Evolutionary conservation across 2,113 vertebrate genomes (phyloP), one percentile per base, ranked within the genome.

Genomic region (Aptenodytes forsteri): DNA sequence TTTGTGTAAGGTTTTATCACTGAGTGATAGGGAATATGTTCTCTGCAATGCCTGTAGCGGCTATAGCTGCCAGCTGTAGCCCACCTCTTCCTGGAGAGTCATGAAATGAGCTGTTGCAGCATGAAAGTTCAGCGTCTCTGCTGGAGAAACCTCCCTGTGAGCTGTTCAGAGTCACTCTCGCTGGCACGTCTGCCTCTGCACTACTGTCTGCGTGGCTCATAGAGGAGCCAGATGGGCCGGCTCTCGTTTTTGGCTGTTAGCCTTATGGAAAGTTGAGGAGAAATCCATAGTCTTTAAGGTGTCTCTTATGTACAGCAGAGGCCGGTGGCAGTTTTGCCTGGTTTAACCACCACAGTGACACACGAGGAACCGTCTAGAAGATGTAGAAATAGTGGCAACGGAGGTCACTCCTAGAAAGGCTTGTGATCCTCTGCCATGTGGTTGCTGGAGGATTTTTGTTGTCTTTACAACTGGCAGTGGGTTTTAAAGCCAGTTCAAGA

Each of bases 81-180:
- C 84, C 80, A 95, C 94, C 61, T 88, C 91, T 98, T 97, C 96
- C 96, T 96, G 81, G 36, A 97, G 65, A 96, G 77, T 96, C 93
- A 93, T 87, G 88, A 91, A 97, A 94, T 92, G 90, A 97, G 93
- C 91, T 97, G 91, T 95, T 95, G 89, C 71, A 94, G 64, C 95
- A 96, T 19, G 44, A 96, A 96, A 96, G 75, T 83, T 90, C 86
- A 97, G 93, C 9, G 49, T 96, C 47, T 54, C 50, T 95, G 85
- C 73, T 97, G 62, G 66, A 90, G 75, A 81, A 96, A 77, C 38
- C 85, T 95, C 78, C 67, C 52, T 29, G 29, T 87, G 89, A 97
- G 93, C 83, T 93, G 76, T 90, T 96, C 61, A 38, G 89, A 96
- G 83, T 88, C 88, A 49, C 30, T 91, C 67, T 95, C 7, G 9